A percentile compares a stretch with the other conserved stretches of the same genome.
These are phyloP conservation scores for Odobenus rosmarus DNA, from an alignment of 2,113 vertebrate genomes.

Conservation along the genomic window DNA sequence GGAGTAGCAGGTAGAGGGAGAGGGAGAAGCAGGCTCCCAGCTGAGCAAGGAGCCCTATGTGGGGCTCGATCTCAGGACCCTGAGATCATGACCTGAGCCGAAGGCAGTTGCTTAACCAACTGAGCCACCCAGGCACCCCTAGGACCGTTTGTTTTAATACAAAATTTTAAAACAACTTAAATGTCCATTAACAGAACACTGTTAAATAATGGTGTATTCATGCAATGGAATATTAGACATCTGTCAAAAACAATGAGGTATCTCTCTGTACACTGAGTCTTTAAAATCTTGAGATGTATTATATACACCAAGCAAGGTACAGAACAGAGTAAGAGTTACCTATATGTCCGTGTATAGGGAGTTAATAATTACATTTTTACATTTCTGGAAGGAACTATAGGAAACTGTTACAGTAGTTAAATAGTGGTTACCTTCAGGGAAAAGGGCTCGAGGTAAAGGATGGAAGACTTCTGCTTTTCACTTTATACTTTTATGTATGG, in stretches of 20 bases:
- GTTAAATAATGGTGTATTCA: slow-evolving; percentile 4
- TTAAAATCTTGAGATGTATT: background rate
- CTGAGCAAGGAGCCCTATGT: no score
- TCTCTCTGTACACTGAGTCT: background rate
- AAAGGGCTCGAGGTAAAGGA: background rate
- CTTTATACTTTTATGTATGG: background rate
- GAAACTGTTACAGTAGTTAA: background rate
- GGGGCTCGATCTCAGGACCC: no score
- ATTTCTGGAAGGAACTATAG: background rate
- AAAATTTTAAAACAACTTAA: slow-evolving; percentile 22
- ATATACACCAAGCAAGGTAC: background rate
- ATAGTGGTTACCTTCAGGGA: background rate
- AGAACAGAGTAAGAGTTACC: background rate
- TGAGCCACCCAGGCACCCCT: no score
- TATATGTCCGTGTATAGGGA: background rate
- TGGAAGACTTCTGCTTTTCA: background rate
- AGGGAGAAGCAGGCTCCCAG: no score
- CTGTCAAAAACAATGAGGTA: background rate
- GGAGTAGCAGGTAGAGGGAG: no score
- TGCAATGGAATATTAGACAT: background rate
- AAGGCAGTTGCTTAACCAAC: no score
- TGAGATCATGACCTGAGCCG: no score
- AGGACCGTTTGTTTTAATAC: background rate
- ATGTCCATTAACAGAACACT: background rate
- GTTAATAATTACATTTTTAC: background rate